Evolutionary conservation across 2,888 invertebrate species (phyloP).

Genomic region (Zygaena filipendulae): DNA sequence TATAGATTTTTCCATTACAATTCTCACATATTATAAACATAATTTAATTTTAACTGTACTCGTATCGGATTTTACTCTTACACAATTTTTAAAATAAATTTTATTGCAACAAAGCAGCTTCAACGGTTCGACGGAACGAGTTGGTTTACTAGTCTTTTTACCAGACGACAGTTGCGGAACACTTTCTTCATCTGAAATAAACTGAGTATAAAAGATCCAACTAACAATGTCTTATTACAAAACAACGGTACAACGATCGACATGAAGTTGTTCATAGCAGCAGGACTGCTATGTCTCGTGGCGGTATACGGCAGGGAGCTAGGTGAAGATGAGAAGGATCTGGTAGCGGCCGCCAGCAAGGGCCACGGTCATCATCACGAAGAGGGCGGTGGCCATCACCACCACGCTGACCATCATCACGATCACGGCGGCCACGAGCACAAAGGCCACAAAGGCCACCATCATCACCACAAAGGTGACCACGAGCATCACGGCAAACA

Average conservation of each 20-base stretch:
- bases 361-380: constrained; percentile 44
- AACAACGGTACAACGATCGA: constrained; percentile 29
- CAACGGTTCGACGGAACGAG: too few species aligned
- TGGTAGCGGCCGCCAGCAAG: constrained; percentile 47
- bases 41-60: too few species aligned
- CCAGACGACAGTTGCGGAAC: too few species aligned
- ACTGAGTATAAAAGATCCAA: constrained; percentile 50
- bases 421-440: constrained; percentile 52
- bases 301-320: constrained; percentile 44
- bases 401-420: constrained; percentile 52
- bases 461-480: constrained; percentile 56
- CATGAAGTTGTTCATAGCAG: constrained; percentile 50
- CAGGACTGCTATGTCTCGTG: constrained; percentile 48
- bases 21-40: too few species aligned
- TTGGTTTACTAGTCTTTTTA: too few species aligned
- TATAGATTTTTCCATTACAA: too few species aligned
- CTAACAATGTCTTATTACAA: constrained; percentile 27
- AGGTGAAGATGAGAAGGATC: constrained; percentile 45
- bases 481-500: constrained; percentile 54
- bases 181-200: constrained; percentile 45
- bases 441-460: constrained; percentile 58
- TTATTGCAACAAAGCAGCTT: too few species aligned
- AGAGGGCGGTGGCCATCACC: constrained; percentile 51
- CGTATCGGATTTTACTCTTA: too few species aligned
- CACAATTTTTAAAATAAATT: too few species aligned